These are phyloP conservation scores for Nysson spinosus DNA, from an alignment of 2,888 invertebrate genomes.

Conservation along the genomic window DNA sequence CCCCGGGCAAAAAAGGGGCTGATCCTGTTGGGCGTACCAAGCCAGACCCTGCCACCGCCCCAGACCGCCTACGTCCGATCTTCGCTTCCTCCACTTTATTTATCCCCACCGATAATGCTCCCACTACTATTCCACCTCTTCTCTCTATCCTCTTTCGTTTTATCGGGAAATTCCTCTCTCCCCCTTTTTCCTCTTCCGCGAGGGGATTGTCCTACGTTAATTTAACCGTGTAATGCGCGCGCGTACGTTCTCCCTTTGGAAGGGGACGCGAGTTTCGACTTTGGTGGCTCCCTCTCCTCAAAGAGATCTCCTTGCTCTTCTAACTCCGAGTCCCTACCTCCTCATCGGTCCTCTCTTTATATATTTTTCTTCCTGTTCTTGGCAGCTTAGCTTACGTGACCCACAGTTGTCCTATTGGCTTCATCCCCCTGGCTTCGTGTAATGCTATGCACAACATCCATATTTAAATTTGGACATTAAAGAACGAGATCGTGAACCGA, in stretches of 20 bases:
- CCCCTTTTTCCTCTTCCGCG: background rate
- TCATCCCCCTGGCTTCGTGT: constrained; percentile 42
- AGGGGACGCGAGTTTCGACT: constrained; percentile 63
- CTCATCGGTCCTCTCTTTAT: constrained; percentile 1
- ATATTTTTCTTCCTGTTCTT: constrained; percentile 12
- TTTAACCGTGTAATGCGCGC: constrained; percentile 71
- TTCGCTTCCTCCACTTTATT: constrained; percentile 53
- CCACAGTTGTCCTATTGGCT: constrained; percentile 47
- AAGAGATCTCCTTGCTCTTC: constrained; percentile 12
- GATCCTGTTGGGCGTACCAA: constrained; percentile 65
- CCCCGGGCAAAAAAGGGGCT: constrained; percentile 74
- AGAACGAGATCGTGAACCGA: constrained; percentile 35
- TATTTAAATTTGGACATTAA: constrained; percentile 55
- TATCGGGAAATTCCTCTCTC: background rate
- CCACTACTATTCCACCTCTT: constrained; percentile 15
- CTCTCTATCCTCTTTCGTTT: constrained; percentile 1
- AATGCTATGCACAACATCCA: constrained; percentile 53
- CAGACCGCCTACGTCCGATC: constrained; percentile 64
- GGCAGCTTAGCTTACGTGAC: constrained; percentile 51
- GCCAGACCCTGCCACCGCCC: constrained; percentile 69
- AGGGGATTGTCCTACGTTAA: constrained; percentile 35
- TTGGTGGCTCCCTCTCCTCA: constrained; percentile 48
- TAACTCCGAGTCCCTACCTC: constrained; percentile 25
- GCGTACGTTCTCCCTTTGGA: constrained; percentile 58
- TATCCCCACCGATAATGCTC: constrained; percentile 33